These are phyloP conservation scores for Cerceris rybyensis DNA, from an alignment of 2,888 invertebrate genomes.

Conservation along the genomic window DNA sequence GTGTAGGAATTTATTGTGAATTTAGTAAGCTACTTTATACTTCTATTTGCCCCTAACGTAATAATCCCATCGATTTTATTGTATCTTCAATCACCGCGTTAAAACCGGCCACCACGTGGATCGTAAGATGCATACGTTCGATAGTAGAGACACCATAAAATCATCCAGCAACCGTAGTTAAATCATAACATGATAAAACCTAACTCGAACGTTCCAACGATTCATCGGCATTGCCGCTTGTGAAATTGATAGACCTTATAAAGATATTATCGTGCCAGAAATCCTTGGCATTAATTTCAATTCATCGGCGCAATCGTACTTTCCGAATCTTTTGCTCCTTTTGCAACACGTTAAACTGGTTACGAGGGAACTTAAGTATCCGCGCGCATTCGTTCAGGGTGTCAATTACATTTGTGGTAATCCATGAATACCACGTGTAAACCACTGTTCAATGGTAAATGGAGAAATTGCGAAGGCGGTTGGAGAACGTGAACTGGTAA, in stretches of 20 bases:
- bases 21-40: slow-evolving; percentile 1
- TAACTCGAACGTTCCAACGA: not conserved
- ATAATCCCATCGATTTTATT: slow-evolving; percentile 6
- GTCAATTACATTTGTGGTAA: slow-evolving; percentile 1
- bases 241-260: not conserved
- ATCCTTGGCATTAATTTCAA: slow-evolving; percentile 7
- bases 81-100: too few species aligned
- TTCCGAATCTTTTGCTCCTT: not conserved
- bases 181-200: too few species aligned
- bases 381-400: not conserved
- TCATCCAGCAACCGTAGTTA: too few species aligned
- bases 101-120: too few species aligned
- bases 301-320: not conserved
- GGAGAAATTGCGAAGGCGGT: slow-evolving; percentile 7
- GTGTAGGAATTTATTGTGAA: slow-evolving; percentile 32
- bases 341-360: not conserved
- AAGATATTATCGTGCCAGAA: slow-evolving; percentile 9
- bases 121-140: too few species aligned
- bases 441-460: slow-evolving; percentile 31
- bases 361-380: slow-evolving; percentile 2
- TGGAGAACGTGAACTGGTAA: not conserved
- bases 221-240: not conserved
- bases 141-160: too few species aligned
- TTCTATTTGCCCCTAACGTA: not conserved
- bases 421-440: slow-evolving; percentile 13